Evolutionary conservation across 1,140 invertebrate species (phyloP), one percentile per base, ranked within the genome.

Genomic region (Tigriopus japonicus): DNA sequence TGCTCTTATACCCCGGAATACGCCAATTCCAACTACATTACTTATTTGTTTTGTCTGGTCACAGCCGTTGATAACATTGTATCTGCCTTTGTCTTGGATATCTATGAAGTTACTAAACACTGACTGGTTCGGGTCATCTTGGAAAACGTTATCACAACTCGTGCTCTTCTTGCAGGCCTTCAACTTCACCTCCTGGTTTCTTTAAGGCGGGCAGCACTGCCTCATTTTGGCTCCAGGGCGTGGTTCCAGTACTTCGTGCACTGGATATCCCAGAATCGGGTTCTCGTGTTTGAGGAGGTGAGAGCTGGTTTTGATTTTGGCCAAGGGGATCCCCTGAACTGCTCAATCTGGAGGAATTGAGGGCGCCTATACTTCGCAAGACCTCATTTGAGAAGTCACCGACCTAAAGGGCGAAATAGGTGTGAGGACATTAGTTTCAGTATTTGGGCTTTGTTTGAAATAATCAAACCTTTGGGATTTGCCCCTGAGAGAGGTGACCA

Each of bases 261-360:
- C 52, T 54, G 14, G 52, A 54, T 54, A 54, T 54, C 14, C 52
- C 52, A 21, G 15, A 21, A 14, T 54, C 52, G 14, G 52, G 52
- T 24, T 54, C 52, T 54, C 24, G 17, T 3, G 17, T 17, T 21
- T 21, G 15, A 17, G 23, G 14, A 3, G 21, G n/a, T 6, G 14
- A 24, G 24, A 24, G 52, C 14, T 17, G 24, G 2, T n/a, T 17
- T 21, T n/a, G 14, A 24, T 2, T 2, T 21, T 21, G 14, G 6
- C 17, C 17, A 5, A 54, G 52, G 24, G 15, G 24, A 54, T n/a
- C 15, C 24, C 15, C 17, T 17, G 24, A 24, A 24, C 24, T 54
- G 52, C n/a, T 28, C 14, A 54, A 28, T 21, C 6, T 54, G 19
- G 19, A 49, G 19, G 19, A 49, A 49, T 21, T 49, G 3, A 49